These are phyloP conservation scores for Spodoptera frugiperda DNA, from an alignment of 1,140 invertebrate genomes.

Conservation along the genomic window DNA sequence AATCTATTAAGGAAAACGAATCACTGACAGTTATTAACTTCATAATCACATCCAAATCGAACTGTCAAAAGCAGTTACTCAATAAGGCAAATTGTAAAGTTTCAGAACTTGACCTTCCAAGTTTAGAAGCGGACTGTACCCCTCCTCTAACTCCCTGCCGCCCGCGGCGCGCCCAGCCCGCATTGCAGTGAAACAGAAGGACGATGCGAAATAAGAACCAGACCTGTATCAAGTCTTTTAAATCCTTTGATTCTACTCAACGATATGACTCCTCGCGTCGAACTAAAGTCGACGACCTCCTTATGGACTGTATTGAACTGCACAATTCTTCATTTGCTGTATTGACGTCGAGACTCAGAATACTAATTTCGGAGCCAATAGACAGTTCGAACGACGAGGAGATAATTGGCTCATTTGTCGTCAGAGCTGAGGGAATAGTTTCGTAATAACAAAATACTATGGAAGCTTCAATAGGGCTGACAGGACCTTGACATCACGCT, in stretches of 20 bases:
- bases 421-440: conserved; percentile 46
- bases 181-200: conserved; percentile 79
- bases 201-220: conserved; percentile 64
- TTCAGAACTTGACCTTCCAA: conserved; percentile 78
- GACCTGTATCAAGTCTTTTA: conserved; percentile 40
- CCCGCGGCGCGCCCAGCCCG: conserved; percentile 64
- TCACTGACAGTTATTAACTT: conserved; percentile 53
- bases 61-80: conserved; percentile 54
- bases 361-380: conserved; percentile 56
- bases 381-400: conserved; percentile 42
- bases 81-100: conserved; percentile 71
- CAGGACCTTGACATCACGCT: conserved; percentile 65
- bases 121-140: conserved; percentile 65
- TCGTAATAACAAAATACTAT: conserved; percentile 56
- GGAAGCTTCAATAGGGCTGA: conserved; percentile 62
- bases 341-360: conserved; percentile 49
- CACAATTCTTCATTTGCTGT: conserved; percentile 39
- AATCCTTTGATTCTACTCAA: conserved; percentile 46
- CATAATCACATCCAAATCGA: conserved; percentile 57
- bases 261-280: conserved; percentile 22
- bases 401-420: conserved; percentile 64
- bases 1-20: conserved; percentile 42
- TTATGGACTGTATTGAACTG: conserved; percentile 43
- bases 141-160: conserved; percentile 42
- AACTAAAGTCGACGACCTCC: conserved; percentile 46